A percentile compares a stretch with the other conserved stretches of the same genome.
These are phyloP conservation scores for Isotomurus palustris DNA, from an alignment of 2,888 invertebrate genomes.

Conservation along the genomic window DNA sequence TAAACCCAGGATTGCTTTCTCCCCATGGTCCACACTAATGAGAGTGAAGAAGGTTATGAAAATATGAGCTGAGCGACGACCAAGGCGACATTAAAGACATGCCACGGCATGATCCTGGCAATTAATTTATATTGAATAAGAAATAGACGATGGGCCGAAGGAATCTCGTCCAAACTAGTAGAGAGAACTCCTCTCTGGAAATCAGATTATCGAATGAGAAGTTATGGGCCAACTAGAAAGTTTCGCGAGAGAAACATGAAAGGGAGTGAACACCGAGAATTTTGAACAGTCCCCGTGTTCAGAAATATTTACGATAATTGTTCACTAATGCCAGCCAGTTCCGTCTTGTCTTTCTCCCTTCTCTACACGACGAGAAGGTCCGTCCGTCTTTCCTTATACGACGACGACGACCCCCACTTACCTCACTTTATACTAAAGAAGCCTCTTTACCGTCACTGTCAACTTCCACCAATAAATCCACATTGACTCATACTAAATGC, in stretches of 20 bases:
- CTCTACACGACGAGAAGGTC: too few species aligned
- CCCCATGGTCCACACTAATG: not conserved
- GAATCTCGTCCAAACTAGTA: not conserved
- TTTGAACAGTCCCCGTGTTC: constrained; percentile 30
- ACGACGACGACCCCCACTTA: too few species aligned
- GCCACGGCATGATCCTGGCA: constrained; percentile 21
- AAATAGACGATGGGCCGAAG: constrained; percentile 4
- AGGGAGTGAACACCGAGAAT: constrained; percentile 33
- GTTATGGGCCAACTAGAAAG: constrained; percentile 41
- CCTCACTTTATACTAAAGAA: too few species aligned
- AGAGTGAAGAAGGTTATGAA: not conserved
- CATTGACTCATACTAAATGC: too few species aligned
- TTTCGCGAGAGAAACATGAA: constrained; percentile 29
- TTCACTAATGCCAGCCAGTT: constrained; percentile 41
- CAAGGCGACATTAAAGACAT: constrained; percentile 9
- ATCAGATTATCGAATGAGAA: constrained; percentile 46
- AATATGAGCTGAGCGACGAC: constrained; percentile 9
- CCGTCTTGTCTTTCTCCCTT: constrained; percentile 22
- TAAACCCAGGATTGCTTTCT: not conserved
- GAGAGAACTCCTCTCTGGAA: constrained; percentile 16
- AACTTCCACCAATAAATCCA: too few species aligned
- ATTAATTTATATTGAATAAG: constrained; percentile 35
- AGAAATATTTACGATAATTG: constrained; percentile 47
- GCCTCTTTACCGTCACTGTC: too few species aligned
- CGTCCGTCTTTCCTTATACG: too few species aligned